Base-by-base conservation (phyloP, 2,113 vertebrate species). In the Psettodes erumei region DNA sequence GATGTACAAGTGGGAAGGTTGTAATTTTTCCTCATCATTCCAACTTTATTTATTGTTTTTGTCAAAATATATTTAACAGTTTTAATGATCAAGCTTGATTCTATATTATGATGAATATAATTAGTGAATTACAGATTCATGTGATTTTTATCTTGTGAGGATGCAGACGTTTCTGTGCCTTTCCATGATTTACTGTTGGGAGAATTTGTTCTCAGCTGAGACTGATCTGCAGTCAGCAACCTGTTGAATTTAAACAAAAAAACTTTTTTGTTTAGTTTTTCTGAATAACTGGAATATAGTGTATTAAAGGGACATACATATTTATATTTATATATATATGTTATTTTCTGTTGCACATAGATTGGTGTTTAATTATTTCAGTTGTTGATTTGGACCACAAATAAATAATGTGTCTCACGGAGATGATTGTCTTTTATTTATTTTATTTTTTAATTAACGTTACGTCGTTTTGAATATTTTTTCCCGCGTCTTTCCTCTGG, bases 11-110 rank as follows among this genome's bases (percentile, higher is more conserved):
- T 32, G 53, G 47, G 68, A 68, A 40, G 10, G 18, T 4, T 74
- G 27, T 35, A 28, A 50, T 28, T 11, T 12, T 64, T 32, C 48
- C 7, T 70, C 56, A 3, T 48, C 25, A 72, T 69, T 77, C 2
- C 55, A n/a, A 56, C 12, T 69, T 51, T 74, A 59, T 85, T 76
- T 78, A 76, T 86, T 72, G 12, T 62, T 59, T 27, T 48, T 32
- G 9, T 65, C 25, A 43, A 43, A 27, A 8, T 55, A 55, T 79
- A 79, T 58, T 50, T 66, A 9, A 69, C 55, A 11, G 12, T 21
- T 79, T 50, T 53, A 51, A 40, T 25, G 8, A 37, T n/a, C 23
- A n/a, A 60, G 6, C 48, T 16, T n/a, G 2, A 38, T 38, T 68
- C 27, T 67, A 21, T 61, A 45, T 47, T 38, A n/a, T 18, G 54